These are phyloP conservation scores for Lepidocolaptes lacrymiger DNA, from an alignment of 2,797 vertebrate species.

Conservation along the genomic window DNA sequence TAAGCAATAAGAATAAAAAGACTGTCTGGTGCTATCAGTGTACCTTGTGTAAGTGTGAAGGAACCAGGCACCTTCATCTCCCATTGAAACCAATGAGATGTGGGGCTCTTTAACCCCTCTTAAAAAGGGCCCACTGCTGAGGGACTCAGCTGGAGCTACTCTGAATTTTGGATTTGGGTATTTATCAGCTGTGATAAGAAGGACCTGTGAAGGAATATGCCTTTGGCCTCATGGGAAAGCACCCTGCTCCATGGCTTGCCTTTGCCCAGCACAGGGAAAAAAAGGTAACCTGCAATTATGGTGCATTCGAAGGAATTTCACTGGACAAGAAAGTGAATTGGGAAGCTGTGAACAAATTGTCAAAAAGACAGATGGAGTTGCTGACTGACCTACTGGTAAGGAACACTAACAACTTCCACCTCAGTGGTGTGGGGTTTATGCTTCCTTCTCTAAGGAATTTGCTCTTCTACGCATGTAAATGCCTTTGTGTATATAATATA, in stretches of 20 bases:
- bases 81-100: not conserved
- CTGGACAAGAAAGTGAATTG: not conserved
- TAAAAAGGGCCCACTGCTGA: not conserved
- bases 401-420: slow-evolving; percentile 25
- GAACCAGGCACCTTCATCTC: not conserved
- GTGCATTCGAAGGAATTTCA: not conserved
- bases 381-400: slow-evolving; percentile 39
- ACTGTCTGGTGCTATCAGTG: not conserved
- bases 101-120: not conserved
- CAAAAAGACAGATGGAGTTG: slow-evolving; percentile 46
- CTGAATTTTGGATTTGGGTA: slow-evolving; percentile 18
- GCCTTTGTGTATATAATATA: not conserved
- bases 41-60: not conserved
- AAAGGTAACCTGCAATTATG: not conserved
- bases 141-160: not conserved
- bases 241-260: not conserved
- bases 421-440: not conserved
- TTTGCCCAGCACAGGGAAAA: not conserved
- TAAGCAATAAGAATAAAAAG: not conserved
- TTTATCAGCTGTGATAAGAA: slow-evolving; percentile 3
- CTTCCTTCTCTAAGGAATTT: slow-evolving; percentile 33
- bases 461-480: slow-evolving; percentile 24
- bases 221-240: not conserved
- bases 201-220: not conserved
- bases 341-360: slow-evolving; percentile 55